Evolutionary conservation across 2,888 invertebrate genomes (phyloP).

Genomic region (Heliconius ismenius): DNA sequence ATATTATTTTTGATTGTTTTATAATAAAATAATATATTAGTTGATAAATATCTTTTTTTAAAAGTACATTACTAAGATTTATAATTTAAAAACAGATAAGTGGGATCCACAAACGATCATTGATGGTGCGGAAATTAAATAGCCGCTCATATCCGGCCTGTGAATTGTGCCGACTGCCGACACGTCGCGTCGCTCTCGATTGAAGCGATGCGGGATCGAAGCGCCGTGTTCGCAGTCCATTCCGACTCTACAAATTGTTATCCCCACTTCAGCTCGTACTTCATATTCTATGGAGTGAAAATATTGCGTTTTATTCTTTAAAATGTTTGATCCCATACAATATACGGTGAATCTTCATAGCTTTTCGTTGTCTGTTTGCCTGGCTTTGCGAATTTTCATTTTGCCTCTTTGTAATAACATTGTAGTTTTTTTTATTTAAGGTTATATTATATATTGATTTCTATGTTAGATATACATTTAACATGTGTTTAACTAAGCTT

Average conservation of each 20-base stretch:
- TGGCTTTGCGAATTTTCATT: background rate
- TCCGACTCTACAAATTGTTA: constrained; percentile 34
- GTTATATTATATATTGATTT: constrained; percentile 39
- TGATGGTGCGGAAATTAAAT: constrained; percentile 79
- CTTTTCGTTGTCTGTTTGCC: constrained; percentile 4
- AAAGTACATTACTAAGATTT: constrained; percentile 22
- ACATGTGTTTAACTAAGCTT: no score
- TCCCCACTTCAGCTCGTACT: constrained; percentile 30
- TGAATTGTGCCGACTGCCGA: constrained; percentile 56
- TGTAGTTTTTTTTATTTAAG: background rate
- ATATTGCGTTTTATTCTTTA: constrained; percentile 28
- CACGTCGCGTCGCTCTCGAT: constrained; percentile 25
- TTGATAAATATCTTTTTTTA: background rate
- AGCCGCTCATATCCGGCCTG: constrained; percentile 73
- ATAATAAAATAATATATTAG: background rate
- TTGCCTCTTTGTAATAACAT: background rate
- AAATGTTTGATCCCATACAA: constrained; percentile 2
- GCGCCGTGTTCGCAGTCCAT: constrained; percentile 27
- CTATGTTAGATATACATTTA: constrained; percentile 48
- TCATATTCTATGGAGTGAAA: constrained; percentile 32
- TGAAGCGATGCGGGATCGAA: constrained; percentile 31
- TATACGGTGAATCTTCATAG: constrained; percentile 1
- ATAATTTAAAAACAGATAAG: constrained; percentile 51
- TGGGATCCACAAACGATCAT: constrained; percentile 64
- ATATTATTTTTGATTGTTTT: background rate